These are phyloP conservation scores for Calypte anna DNA, from an alignment of 2,113 vertebrate species.

Conservation along the genomic window DNA sequence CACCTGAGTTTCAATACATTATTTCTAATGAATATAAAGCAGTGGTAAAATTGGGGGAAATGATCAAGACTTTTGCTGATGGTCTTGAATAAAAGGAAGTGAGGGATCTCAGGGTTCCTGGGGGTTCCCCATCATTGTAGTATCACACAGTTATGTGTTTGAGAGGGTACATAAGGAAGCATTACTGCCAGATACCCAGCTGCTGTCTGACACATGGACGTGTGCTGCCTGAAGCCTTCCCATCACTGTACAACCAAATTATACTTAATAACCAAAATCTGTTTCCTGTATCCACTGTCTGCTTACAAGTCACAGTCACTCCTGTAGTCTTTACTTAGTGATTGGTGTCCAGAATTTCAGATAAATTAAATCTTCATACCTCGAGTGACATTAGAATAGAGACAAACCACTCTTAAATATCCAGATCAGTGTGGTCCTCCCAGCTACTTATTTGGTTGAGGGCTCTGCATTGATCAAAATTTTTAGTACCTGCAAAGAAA, in stretches of 20 bases:
- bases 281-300: background rate
- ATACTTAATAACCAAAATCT: background rate
- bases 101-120: background rate
- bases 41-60: background rate
- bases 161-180: background rate
- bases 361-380: background rate
- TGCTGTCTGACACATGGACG: background rate
- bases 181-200: background rate
- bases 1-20: background rate
- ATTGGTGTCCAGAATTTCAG: background rate
- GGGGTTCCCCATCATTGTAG: background rate
- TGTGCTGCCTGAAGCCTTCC: background rate
- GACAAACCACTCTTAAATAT: background rate
- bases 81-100: background rate
- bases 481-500: background rate
- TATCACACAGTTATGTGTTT: background rate
- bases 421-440: background rate
- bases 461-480: background rate
- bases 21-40: background rate
- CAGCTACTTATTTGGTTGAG: background rate
- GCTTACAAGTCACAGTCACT: background rate
- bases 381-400: background rate
- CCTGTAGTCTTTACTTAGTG: background rate
- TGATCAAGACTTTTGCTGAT: background rate
- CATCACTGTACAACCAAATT: background rate